Evolutionary conservation across 2,888 invertebrate genomes (phyloP), one percentile per base, ranked within the genome.

Genomic region (Cylloceria caligata): DNA sequence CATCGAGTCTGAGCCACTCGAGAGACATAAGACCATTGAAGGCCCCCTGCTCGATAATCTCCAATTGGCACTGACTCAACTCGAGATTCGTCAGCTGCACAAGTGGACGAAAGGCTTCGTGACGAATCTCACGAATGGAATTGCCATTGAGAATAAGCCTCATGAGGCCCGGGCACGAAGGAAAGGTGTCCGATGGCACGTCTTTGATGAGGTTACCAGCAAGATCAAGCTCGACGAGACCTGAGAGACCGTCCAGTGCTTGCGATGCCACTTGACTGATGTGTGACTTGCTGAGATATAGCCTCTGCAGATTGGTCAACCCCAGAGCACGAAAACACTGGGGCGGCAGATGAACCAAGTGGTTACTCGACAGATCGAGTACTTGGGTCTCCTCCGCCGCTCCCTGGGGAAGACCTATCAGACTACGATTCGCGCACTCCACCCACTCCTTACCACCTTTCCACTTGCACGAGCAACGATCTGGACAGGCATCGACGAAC

Each of bases 381-480:
- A 98, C 98, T 94, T 98, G 97, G 0, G 98, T 98, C 89, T 96
- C 96, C 27, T 96, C 95, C 91, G 97, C 96, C 88, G 98, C 95
- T 71, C 96, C 95, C 87, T 95, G 95, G 1, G 98, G 98, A 78
- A 98, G 95, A 11, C 95, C 94, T 84, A 96, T 95, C 73, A 98
- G 94, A 73, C 95, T 96, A 90, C 96, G 96, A 83, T 96, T 96
- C 67, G 96, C 95, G 93, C 98, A 98, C 92, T 98, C 97, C 67
- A 97, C 97, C 86, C 97, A 97, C 91, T 97, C 96, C 91, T 98
- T 98, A 64, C 98, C 98, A 90, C 96, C 96, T 93, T 97, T 98
- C 98, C 98, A 98, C 92, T 97, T 97, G 94, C 98, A 98, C 77
- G 95, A 94, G 93, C 98, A 98, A 85, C 95, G 95, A 42, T 95